phyloP scores from a whole-genome alignment of 30 jellyfish, hydroid and myxozoan genomes.

The Mastigias papua region DNA sequence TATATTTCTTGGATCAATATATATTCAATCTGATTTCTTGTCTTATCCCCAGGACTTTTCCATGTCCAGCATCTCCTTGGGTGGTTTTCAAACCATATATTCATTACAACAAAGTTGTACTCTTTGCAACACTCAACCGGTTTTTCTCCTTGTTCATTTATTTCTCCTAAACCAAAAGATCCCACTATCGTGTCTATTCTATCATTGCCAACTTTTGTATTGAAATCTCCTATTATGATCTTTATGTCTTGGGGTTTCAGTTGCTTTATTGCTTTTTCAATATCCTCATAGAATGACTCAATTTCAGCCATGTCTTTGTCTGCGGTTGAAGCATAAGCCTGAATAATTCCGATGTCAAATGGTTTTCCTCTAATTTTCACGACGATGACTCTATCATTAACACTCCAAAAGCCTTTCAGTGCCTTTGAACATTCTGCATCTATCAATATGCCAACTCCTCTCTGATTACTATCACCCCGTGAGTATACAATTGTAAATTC shows the following conservation, averaged over 20 bases:
- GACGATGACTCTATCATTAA: slow-evolving; percentile 34
- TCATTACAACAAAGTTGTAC: neutral
- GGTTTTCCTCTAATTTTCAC: slow-evolving; percentile 29
- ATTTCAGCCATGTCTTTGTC: slow-evolving; percentile 14
- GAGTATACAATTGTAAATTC: neutral
- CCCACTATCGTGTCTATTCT: neutral
- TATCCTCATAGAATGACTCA: slow-evolving; percentile 32
- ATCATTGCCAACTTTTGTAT: slow-evolving; percentile 27
- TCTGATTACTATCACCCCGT: slow-evolving; percentile 16
- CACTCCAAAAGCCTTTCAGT: neutral
- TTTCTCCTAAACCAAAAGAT: slow-evolving; percentile 33
- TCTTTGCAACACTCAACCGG: slow-evolving; percentile 33
- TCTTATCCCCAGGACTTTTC: slow-evolving; percentile 38
- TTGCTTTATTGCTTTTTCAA: slow-evolving; percentile 25
- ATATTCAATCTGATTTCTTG: slow-evolving; percentile 42
- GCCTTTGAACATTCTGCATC: neutral
- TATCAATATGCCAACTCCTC: slow-evolving; percentile 2
- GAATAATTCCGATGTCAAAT: slow-evolving; percentile 28
- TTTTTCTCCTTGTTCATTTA: slow-evolving; percentile 45
- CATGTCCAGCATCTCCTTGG: slow-evolving; percentile 38
- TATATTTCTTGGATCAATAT: neutral
- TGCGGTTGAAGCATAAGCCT: slow-evolving; percentile 49
- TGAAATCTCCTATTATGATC: slow-evolving; percentile 3
- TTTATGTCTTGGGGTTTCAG: no score
- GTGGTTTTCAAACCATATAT: slow-evolving; percentile 44